Base-by-base conservation (phyloP, 2,888 invertebrate species). In the Azorinus chamasolen region DNA sequence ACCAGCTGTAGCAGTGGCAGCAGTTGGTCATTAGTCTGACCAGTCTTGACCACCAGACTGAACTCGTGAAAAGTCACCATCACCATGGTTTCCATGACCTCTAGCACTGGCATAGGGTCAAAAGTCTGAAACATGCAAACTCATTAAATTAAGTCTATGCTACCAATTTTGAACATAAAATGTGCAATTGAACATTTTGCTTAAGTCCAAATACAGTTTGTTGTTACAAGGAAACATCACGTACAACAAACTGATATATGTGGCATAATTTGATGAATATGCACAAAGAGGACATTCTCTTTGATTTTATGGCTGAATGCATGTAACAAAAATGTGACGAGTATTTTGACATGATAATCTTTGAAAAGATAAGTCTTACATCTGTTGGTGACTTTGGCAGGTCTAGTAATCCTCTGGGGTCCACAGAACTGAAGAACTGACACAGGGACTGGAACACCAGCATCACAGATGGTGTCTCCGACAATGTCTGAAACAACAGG, bases 391-490 rank as follows among this genome's bases (percentile, higher is more conserved):
- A 57, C 62, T 82, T 83, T 0, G 92, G 92, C 8, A 92, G 83
- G 57, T 92, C 91, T 12, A 92, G 85, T 10, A 92, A 83, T 22
- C 91, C 91, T 32, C 88, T 88, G 16, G 92, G 92, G 58, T 92
- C 92, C 12, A 92, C 91, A 66, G 88, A 84, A 71, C 92, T 91
- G 85, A 91, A 92, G 88, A 92, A 92, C 84, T 91, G 92, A 80
- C 92, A 92, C 54, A 92, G 81, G 3, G 92, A 92, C 87, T 92
- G 92, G 87, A 92, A 92, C 18, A 91, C 90, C 55, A 92, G 79
- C 69, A 89, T 86, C 65, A 91, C 90, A 32, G 92, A 92, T 16
- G 90, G 89, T 1, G 87, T 83, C 51, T 89, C 90, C 18, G 87
- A 79, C 41, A 89, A 77, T 5, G 85, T 88, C 91, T 92, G 88